phyloP scores from a whole-genome alignment of 2,888 invertebrate genomes.

The Ochropacha duplaris region DNA sequence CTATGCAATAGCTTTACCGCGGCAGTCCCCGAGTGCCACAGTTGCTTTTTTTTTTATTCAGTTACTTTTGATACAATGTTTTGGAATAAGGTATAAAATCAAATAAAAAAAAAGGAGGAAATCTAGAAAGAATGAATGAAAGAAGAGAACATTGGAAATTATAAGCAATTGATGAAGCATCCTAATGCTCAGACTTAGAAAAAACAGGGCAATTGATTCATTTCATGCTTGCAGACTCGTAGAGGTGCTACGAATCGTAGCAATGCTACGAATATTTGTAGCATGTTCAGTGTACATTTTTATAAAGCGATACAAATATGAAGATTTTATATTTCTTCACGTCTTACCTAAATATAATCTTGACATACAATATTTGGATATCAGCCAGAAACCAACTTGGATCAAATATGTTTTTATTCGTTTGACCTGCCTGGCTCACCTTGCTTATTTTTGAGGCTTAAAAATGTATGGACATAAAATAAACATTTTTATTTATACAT shows the following conservation, averaged over 20 bases:
- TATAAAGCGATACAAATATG: constrained; percentile 9
- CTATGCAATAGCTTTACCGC: too few species aligned
- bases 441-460: too few species aligned
- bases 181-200: constrained; percentile 17
- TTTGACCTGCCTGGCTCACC: too few species aligned
- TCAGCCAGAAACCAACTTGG: constrained; percentile 7
- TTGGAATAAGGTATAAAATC: too few species aligned
- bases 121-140: not conserved
- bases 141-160: not conserved
- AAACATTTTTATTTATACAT: too few species aligned
- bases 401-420: not conserved
- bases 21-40: too few species aligned
- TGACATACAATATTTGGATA: constrained; percentile 4
- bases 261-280: constrained; percentile 17
- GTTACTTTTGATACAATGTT: too few species aligned
- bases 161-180: constrained; percentile 15
- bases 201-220: constrained; percentile 30
- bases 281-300: constrained; percentile 10
- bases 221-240: constrained; percentile 23
- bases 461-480: too few species aligned
- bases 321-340: not conserved
- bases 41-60: too few species aligned
- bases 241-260: constrained; percentile 5
- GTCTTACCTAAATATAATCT: not conserved
- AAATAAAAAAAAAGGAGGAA: too few species aligned